These are phyloP conservation scores for Oncorhynchus clarkii DNA, from an alignment of 2,113 vertebrate species.

Conservation along the genomic window DNA sequence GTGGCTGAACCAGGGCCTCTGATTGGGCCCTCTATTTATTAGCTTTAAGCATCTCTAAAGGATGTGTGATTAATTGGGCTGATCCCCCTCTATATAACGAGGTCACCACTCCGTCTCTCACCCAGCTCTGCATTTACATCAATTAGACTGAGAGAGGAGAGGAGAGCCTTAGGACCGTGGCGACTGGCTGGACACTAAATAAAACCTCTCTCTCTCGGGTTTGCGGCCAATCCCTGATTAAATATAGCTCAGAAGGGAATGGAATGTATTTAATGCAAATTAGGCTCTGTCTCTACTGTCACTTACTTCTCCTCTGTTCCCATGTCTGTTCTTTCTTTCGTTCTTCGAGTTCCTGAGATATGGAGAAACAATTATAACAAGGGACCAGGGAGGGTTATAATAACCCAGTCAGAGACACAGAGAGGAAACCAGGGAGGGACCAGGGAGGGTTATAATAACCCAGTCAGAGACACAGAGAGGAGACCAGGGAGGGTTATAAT, in stretches of 20 bases:
- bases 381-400: no score
- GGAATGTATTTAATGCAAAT: constrained; percentile 81
- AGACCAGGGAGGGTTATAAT: no score
- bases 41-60: constrained; percentile 83
- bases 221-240: constrained; percentile 63
- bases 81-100: constrained; percentile 82
- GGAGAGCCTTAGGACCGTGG: constrained; percentile 54
- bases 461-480: no score
- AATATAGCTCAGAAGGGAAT: constrained; percentile 72
- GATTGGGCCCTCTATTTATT: constrained; percentile 77
- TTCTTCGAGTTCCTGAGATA: constrained; percentile 29
- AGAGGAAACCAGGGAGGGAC: no score
- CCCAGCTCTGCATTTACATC: constrained; percentile 89
- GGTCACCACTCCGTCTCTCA: constrained; percentile 83
- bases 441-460: no score
- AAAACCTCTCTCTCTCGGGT: constrained; percentile 54
- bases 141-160: constrained; percentile 69
- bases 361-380: constrained; percentile 55
- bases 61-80: constrained; percentile 94
- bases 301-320: constrained; percentile 25
- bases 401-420: no score
- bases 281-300: constrained; percentile 43
- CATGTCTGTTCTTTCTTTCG: no score
- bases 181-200: constrained; percentile 65
- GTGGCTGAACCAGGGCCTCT: constrained; percentile 66